Conservation (phyloP, 1,140 invertebrate species). For the Venturia canescens region DNA sequence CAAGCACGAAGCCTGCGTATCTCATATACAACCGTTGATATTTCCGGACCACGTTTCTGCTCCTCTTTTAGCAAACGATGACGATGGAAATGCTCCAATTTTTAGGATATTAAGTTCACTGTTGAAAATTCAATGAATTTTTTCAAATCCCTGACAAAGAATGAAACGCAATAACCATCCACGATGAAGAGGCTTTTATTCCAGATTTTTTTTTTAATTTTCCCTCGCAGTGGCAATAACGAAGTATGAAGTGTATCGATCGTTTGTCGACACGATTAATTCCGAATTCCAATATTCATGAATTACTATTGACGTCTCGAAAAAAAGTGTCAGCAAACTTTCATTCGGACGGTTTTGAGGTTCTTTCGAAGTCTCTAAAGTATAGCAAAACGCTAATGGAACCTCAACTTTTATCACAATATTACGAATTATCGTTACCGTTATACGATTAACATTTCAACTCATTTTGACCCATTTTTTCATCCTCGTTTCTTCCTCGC, state of each 20-base stretch:
- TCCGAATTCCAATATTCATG: too few species aligned
- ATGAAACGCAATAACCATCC: not conserved
- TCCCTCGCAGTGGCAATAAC: not conserved
- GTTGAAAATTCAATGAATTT: not conserved
- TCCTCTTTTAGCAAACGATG: not conserved
- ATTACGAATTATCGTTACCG: too few species aligned
- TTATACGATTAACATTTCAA: too few species aligned
- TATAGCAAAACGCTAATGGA: too few species aligned
- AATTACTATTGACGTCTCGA: too few species aligned
- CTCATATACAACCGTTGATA: not conserved
- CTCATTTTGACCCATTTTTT: too few species aligned
- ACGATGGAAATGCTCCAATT: not conserved
- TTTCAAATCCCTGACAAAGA: not conserved
- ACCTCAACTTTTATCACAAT: too few species aligned
- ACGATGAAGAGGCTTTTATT: not conserved
- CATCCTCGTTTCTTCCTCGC: too few species aligned
- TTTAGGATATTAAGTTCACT: not conserved
- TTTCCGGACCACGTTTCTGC: not conserved
- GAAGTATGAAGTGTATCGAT: not conserved
- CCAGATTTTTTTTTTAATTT: not conserved
- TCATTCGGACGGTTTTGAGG: too few species aligned
- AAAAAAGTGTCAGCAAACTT: too few species aligned
- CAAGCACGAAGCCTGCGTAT: constrained; percentile 4
- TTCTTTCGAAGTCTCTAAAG: too few species aligned
- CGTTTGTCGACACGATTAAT: not conserved